Conservation (phyloP, 2,888 invertebrate species). For the Oligia latruncula region DNA sequence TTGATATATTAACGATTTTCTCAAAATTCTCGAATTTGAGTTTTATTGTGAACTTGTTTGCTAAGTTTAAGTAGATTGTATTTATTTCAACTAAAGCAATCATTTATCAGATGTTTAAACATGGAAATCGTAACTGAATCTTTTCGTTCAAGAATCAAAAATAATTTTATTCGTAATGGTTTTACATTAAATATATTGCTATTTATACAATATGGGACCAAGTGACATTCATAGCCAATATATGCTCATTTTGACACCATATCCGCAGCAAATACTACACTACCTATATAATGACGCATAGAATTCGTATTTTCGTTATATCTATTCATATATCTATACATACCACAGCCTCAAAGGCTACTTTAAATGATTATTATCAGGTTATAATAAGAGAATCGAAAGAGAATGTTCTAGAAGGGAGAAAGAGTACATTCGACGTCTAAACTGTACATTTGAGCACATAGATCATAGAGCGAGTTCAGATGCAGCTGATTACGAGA, state of each 20-base stretch:
- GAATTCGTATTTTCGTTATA: constrained; percentile 53
- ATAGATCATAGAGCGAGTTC: constrained; percentile 62
- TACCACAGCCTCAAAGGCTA: constrained; percentile 87
- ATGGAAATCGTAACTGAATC: background rate
- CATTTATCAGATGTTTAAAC: background rate
- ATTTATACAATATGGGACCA: background rate
- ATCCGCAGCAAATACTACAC: constrained; percentile 30
- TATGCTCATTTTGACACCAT: constrained; percentile 16
- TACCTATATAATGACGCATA: constrained; percentile 45
- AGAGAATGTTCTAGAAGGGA: constrained; percentile 74
- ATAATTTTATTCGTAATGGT: background rate
- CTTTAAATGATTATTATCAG: constrained; percentile 75
- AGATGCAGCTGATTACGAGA: constrained; percentile 51
- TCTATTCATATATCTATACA: constrained; percentile 69
- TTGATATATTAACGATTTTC: background rate
- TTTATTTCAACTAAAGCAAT: background rate
- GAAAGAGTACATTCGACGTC: constrained; percentile 75
- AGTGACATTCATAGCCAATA: constrained; percentile 16
- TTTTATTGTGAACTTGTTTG: background rate
- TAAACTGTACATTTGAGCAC: constrained; percentile 87
- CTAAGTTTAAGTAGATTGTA: background rate
- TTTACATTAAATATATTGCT: background rate
- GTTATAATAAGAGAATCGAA: constrained; percentile 70
- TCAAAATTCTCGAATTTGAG: background rate
- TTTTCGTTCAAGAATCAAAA: background rate